phyloP scores from a whole-genome alignment of 2,797 vertebrate genomes.

The Benthosema pterotum region DNA sequence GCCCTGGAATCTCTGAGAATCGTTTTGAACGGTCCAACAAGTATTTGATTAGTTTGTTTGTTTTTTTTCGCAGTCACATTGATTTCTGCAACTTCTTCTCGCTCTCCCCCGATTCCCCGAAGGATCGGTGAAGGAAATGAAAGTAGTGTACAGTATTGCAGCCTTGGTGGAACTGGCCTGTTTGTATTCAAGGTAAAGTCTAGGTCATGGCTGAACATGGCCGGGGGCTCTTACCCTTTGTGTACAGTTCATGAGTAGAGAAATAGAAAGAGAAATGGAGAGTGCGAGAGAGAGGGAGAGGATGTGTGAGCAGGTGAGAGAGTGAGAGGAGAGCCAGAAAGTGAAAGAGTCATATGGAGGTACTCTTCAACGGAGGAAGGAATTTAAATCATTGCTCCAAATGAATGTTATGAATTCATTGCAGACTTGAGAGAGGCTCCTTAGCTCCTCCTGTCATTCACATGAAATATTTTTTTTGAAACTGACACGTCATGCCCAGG shows the following conservation, averaged over 20 bases:
- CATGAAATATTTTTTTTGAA: no score
- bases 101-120: background rate
- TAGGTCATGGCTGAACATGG: background rate
- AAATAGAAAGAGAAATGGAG: background rate
- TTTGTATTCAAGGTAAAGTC: constrained; percentile 1
- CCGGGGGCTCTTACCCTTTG: background rate
- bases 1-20: no score
- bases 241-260: background rate
- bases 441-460: no score
- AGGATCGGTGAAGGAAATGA: background rate
- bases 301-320: background rate
- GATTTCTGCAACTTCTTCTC: no score
- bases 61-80: no score
- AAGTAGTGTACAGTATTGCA: background rate
- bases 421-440: no score
- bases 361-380: background rate
- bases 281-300: background rate
- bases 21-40: no score
- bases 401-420: no score
- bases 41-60: no score
- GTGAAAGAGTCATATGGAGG: background rate
- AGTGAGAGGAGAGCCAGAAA: background rate
- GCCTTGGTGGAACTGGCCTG: background rate
- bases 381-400: no score
- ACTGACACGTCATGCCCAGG: no score